Conservation (phyloP, 2,113 vertebrate genomes). For the Brachypteracias leptosomus region DNA sequence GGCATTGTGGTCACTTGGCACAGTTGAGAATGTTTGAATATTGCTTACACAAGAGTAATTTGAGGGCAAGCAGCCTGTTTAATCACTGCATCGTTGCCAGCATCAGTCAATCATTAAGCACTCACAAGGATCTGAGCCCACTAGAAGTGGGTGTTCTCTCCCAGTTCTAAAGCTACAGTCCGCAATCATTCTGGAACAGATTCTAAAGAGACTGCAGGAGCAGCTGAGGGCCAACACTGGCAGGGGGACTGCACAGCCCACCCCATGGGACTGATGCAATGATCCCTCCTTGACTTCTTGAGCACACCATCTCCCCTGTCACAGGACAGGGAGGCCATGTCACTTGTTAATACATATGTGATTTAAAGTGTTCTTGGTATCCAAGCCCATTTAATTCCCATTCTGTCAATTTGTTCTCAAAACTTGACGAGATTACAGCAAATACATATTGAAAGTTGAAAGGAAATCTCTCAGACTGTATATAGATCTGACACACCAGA, state of each 20-base stretch:
- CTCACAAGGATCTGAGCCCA: not conserved
- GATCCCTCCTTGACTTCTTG: not conserved
- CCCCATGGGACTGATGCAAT: not conserved
- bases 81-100: not conserved
- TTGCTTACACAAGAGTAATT: not conserved
- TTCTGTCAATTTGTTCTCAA: not conserved
- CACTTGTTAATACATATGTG: not conserved
- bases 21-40: not conserved
- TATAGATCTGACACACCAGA: not conserved
- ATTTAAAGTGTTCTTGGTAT: not conserved
- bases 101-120: not conserved
- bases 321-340: not conserved
- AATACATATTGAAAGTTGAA: not conserved
- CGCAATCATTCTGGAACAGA: not conserved
- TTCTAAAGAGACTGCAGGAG: not conserved
- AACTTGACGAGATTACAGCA: not conserved
- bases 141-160: not conserved
- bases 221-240: not conserved
- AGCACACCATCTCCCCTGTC: rapidly evolving
- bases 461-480: not conserved
- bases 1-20: not conserved
- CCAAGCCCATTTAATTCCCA: not conserved
- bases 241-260: not conserved
- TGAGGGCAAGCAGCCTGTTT: not conserved
- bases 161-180: not conserved